phyloP scores from a whole-genome alignment of 2,797 vertebrate genomes.

The Diceros bicornis region DNA sequence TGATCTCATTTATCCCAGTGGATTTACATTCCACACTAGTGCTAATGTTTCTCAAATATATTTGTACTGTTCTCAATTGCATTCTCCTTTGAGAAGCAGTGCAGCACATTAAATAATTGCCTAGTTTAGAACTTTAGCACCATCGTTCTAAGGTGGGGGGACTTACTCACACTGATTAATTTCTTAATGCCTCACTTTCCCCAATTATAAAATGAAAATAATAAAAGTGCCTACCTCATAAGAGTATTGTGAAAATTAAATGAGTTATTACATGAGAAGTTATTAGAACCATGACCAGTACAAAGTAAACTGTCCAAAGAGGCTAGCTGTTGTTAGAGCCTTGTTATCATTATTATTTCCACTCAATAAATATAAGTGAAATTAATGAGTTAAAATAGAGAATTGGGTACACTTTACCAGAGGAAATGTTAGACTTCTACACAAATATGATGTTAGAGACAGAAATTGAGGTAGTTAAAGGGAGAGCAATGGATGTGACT shows the following conservation, averaged over 20 bases:
- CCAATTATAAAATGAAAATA: not conserved
- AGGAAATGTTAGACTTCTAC: not conserved
- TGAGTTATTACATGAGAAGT: not conserved
- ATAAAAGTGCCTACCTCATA: not conserved
- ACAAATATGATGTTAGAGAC: not conserved
- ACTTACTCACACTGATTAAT: not conserved
- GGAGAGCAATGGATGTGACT: not conserved
- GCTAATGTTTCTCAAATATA: not conserved
- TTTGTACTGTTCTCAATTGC: not conserved
- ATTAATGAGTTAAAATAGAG: not conserved
- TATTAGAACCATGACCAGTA: not conserved
- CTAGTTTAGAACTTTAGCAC: not conserved
- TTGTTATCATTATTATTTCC: not conserved
- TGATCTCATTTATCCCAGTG: not conserved
- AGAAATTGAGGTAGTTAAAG: not conserved
- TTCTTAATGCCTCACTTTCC: not conserved
- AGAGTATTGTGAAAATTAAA: constrained; percentile 5
- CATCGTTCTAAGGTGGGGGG: not conserved
- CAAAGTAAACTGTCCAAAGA: not conserved
- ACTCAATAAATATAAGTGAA: not conserved
- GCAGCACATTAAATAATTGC: not conserved
- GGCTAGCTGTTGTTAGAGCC: not conserved
- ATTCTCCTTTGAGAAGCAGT: not conserved
- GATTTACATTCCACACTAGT: not conserved
- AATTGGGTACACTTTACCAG: not conserved